Percentiles rank a stretch among this genome's conserved stretches.
Conservation (phyloP, 1,140 invertebrate genomes). For the Prorops nasuta region DNA sequence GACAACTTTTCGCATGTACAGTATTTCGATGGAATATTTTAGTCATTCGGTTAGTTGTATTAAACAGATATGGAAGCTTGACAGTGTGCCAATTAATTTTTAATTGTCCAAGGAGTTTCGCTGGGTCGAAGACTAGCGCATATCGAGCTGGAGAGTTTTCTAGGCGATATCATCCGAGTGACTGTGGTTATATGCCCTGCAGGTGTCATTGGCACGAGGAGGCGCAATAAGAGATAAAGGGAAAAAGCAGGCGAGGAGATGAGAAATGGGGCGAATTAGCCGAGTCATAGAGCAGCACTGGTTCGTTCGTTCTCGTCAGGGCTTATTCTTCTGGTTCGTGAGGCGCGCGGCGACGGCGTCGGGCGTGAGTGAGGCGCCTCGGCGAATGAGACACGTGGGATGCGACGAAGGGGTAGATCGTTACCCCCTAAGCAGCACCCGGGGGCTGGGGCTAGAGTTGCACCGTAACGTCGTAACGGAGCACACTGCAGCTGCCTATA, state of each 20-base stretch:
- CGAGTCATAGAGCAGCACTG: neutral
- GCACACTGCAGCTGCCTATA: slow-evolving; percentile 1
- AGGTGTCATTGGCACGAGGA: too few species aligned
- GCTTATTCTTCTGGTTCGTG: too few species aligned
- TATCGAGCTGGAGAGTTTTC: too few species aligned
- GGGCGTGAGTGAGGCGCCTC: neutral
- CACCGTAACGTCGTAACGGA: slow-evolving; percentile 18
- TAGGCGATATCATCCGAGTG: too few species aligned
- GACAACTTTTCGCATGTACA: too few species aligned
- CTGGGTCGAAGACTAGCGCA: too few species aligned
- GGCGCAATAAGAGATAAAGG: neutral
- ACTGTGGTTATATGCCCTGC: too few species aligned
- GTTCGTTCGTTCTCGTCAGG: neutral
- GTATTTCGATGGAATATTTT: too few species aligned
- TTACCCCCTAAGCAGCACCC: slow-evolving; percentile 30
- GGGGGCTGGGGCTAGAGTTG: slow-evolving; percentile 3
- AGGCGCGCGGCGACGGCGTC: neutral
- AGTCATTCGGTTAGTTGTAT: too few species aligned
- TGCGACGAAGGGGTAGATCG: slow-evolving; percentile 11
- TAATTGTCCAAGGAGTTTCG: too few species aligned
- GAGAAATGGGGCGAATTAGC: slow-evolving; percentile 3
- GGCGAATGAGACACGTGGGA: neutral
- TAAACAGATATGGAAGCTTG: too few species aligned
- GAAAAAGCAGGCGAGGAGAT: neutral
- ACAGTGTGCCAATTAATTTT: too few species aligned